Conservation (phyloP, 2,888 invertebrate genomes). For the Acronicta psi region DNA sequence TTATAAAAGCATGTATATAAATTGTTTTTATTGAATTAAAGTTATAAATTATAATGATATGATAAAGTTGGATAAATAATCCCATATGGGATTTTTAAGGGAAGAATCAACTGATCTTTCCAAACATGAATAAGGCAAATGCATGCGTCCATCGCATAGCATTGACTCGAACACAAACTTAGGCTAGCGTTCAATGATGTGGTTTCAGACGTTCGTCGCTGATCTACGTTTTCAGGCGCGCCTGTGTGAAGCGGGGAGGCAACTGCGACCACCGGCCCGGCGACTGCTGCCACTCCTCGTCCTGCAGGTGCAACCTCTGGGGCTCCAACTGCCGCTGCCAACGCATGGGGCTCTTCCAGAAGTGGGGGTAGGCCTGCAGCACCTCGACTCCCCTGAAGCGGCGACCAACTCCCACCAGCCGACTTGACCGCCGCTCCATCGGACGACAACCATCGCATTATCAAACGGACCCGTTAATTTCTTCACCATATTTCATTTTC, state of each 20-base stretch:
- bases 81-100: not conserved
- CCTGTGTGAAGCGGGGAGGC: constrained; percentile 94
- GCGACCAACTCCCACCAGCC: constrained; percentile 79
- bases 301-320: constrained; percentile 96
- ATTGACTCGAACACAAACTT: constrained; percentile 70
- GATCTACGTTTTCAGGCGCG: constrained; percentile 95
- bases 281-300: constrained; percentile 95
- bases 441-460: constrained; percentile 80
- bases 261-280: constrained; percentile 95
- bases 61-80: not conserved
- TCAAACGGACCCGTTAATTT: constrained; percentile 82
- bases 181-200: constrained; percentile 87
- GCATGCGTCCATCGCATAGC: constrained; percentile 51
- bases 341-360: constrained; percentile 96
- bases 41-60: too few species aligned
- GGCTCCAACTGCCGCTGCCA: constrained; percentile 96
- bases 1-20: too few species aligned
- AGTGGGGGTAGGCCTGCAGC: constrained; percentile 91
- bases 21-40: too few species aligned
- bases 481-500: constrained; percentile 63
- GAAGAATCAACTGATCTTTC: not conserved
- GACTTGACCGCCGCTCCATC: constrained; percentile 83
- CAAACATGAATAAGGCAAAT: constrained; percentile 11
- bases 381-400: constrained; percentile 73
- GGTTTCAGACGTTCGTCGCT: constrained; percentile 94